Evolutionary conservation across 2,113 vertebrate species (phyloP).

Genomic region (Myocastor coypus): DNA sequence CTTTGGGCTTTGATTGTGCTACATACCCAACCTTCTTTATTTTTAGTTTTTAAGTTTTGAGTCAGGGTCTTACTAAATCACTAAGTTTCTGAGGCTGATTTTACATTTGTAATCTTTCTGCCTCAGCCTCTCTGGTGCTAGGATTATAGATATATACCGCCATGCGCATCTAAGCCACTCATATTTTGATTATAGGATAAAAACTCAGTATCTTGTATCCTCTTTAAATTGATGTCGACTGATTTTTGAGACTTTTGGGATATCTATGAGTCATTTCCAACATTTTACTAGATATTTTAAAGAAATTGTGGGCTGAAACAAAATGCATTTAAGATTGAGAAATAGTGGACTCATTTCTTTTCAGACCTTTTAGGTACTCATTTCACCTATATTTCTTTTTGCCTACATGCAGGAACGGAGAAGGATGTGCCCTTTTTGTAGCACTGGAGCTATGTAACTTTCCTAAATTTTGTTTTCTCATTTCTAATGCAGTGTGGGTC

Average conservation of each 20-base stretch:
- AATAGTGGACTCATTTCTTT: not conserved
- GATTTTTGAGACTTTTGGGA: not conserved
- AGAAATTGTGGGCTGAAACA: not conserved
- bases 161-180: not conserved
- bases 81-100: not conserved
- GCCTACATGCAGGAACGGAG: not conserved
- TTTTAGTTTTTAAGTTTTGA: not conserved
- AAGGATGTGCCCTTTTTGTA: not conserved
- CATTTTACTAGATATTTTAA: not conserved
- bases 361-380: not conserved
- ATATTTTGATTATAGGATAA: not conserved
- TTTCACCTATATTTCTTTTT: not conserved
- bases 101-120: not conserved
- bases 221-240: not conserved
- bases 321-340: not conserved
- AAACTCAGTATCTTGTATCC: not conserved
- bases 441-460: not conserved
- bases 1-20: not conserved
- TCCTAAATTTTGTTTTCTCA: not conserved
- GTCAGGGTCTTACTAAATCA: not conserved
- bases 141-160: not conserved
- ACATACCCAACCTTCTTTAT: not conserved
- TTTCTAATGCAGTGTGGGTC: no score
- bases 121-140: not conserved
- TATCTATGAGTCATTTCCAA: not conserved